Base-by-base conservation (phyloP, 35 echinoderm and acorn worm genomes). In the Ptychodera flava region DNA sequence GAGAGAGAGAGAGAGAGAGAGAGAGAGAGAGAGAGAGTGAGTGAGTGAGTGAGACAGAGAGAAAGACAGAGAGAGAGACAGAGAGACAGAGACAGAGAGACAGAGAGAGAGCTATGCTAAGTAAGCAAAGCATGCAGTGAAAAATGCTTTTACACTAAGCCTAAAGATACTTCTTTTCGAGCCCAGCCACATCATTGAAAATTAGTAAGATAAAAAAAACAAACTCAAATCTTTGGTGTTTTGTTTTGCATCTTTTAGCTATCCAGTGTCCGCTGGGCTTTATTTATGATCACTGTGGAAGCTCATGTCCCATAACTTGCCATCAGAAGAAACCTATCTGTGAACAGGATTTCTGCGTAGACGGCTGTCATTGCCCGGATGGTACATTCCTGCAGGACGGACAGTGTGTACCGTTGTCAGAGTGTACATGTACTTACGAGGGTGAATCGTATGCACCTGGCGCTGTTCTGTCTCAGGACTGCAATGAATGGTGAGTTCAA, bases 211-310 rank as follows among this genome's bases (percentile, higher is more conserved):
- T n/a, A n/a, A n/a, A n/a, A n/a, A n/a, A n/a, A n/a, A n/a, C n/a
- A n/a, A n/a, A n/a, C n/a, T n/a, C n/a, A n/a, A n/a, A n/a, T n/a
- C n/a, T 33, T 85, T 85, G 36, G 2, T 37, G 31, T 37, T 30
- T 88, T 30, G 37, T 31, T 33, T 31, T 84, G 33, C 31, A 27
- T 79, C n/a, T 31, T 30, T 76, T 35, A 95, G 90, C 85, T 79
- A 78, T 92, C 1, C 82, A 80, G 28, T 95, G 90, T 88, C 64
- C 80, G 22, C 88, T 88, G 1, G 89, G 91, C 33, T 89, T 91
- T 29, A 86, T 97, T n/a, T 97, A 93, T 84, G 76, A 89, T 29
- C 85, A 91, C 27, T 97, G 95, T 89, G 90, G 95, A 16, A 86
- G 87, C 31, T 90, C 89, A 15, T 97, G 95, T 82, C 86, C 89